Percentiles rank a stretch among this genome's conserved stretches.
Conservation (phyloP, 2,797 vertebrate genomes). For the Alauda arvensis region DNA sequence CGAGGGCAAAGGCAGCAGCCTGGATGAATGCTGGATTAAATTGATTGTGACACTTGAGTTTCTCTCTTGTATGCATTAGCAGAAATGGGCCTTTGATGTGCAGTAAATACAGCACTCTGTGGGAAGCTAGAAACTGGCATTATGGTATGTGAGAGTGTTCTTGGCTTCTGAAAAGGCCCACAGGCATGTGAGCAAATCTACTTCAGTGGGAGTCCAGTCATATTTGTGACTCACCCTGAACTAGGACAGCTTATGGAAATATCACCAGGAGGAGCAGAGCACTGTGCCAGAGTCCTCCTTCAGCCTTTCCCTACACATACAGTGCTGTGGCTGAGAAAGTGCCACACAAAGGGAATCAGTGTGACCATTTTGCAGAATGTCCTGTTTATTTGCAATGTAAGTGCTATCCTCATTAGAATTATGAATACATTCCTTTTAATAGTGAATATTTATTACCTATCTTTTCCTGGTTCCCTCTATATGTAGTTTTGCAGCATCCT, state of each 20-base stretch:
- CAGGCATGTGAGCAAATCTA: neutral
- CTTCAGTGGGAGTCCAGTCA: neutral
- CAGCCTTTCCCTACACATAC: neutral
- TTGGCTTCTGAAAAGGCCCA: slow-evolving; percentile 29
- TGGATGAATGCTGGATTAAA: slow-evolving; percentile 33
- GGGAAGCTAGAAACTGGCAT: slow-evolving; percentile 20
- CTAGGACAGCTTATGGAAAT: neutral
- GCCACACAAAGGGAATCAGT: neutral
- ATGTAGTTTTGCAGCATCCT: neutral
- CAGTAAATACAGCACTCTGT: slow-evolving; percentile 11
- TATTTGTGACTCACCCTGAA: neutral
- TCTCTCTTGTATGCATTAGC: slow-evolving; percentile 24
- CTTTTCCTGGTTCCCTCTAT: neutral
- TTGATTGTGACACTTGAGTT: slow-evolving; percentile 38
- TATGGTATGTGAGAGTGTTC: neutral
- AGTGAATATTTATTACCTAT: neutral
- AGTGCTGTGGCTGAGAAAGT: neutral
- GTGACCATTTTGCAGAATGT: neutral
- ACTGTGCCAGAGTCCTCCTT: neutral
- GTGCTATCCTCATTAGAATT: neutral
- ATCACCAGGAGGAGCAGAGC: neutral
- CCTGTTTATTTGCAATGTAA: neutral
- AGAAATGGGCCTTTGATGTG: slow-evolving; percentile 38
- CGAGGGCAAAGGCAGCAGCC: slow-evolving; percentile 24
- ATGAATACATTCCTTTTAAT: neutral